These are phyloP conservation scores for Salminus brasiliensis DNA, from an alignment of 2,113 vertebrate genomes.

Conservation along the genomic window DNA sequence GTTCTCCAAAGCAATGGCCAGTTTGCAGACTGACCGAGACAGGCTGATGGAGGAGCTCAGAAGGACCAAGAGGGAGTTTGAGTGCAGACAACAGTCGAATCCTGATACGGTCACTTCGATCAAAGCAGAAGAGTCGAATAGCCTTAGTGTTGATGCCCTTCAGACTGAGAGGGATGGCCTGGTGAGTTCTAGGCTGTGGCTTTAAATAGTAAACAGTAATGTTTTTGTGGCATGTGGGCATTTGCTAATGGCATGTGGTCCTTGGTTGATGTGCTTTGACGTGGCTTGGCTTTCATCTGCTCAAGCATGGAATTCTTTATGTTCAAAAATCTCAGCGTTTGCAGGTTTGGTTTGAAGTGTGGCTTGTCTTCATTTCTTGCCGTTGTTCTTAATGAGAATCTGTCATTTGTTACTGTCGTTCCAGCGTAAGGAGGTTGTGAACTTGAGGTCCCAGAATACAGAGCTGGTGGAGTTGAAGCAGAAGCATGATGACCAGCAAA, in stretches of 20 bases:
- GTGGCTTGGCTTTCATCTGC: conserved; percentile 49
- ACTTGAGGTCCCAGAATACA: conserved; percentile 57
- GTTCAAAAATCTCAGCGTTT: background rate
- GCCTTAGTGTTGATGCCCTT: conserved; percentile 55
- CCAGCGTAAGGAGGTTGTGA: conserved; percentile 68
- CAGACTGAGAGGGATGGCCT: conserved; percentile 59
- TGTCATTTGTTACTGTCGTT: background rate
- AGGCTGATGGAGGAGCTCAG: conserved; percentile 78
- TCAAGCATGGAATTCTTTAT: conserved; percentile 48
- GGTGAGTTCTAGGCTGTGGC: conserved; percentile 70
- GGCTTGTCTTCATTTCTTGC: background rate
- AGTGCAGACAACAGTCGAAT: conserved; percentile 66
- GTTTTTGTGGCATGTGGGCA: conserved; percentile 46
- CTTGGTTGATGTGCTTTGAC: conserved; percentile 25
- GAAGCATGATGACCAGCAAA: conserved; percentile 73
- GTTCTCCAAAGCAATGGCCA: conserved; percentile 87
- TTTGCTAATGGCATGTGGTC: conserved; percentile 55
- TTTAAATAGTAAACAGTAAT: conserved; percentile 43
- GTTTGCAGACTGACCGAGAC: conserved; percentile 86
- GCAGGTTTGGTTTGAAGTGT: background rate
- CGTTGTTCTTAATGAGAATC: background rate
- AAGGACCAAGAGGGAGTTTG: conserved; percentile 69
- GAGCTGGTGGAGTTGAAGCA: conserved; percentile 66
- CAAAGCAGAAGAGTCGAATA: conserved; percentile 59
- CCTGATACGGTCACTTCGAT: conserved; percentile 38